Base-by-base conservation (phyloP, 2,888 invertebrate species). In the Epirrhoe alternata region DNA sequence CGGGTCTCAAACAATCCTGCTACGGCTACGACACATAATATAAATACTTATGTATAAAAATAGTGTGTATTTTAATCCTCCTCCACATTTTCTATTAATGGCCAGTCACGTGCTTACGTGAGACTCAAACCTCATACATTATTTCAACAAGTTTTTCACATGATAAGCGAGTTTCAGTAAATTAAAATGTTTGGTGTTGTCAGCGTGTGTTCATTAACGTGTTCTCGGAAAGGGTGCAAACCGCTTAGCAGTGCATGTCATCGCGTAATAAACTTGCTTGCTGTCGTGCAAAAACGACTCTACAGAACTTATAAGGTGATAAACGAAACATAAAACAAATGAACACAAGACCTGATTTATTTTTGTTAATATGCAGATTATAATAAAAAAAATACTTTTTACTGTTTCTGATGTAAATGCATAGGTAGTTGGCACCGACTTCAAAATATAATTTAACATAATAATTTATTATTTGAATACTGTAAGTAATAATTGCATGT, bases 181-280 rank as follows among this genome's bases (percentile, higher is more conserved):
- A 62, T 63, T 63, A 38, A 63, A 67, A 67, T 60, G 63, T 67
- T 55, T 54, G 49, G 49, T 62, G 64, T 45, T 64, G 67, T 60
- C 67, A 63, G 63, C 67, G 12, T 47, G 49, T 58, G 63, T 55
- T 67, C 66, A 67, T 67, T 67, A 67, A 63, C 38, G 59, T 60
- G 61, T 53, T 66, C 59, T 59, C 14, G 45, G 63, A 62, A 61
- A 66, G 66, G 62, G 66, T 64, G 52, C 56, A 56, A 67, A 64
- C 60, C 60, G 63, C 63, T 61, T 59, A 59, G 61, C 52, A 52
- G 47, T 67, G 67, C 67, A 67, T 64, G 67, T 60, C 63, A 56
- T 57, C 45, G 51, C 17, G 63, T 67, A 60, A 64, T 67, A 67
- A 67, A 63, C 51, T 56, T 61, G 30, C 56, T 61, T 52, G 52